Evolutionary conservation across 1,140 invertebrate genomes (phyloP).

Genomic region (Dendroctonus ponderosae): DNA sequence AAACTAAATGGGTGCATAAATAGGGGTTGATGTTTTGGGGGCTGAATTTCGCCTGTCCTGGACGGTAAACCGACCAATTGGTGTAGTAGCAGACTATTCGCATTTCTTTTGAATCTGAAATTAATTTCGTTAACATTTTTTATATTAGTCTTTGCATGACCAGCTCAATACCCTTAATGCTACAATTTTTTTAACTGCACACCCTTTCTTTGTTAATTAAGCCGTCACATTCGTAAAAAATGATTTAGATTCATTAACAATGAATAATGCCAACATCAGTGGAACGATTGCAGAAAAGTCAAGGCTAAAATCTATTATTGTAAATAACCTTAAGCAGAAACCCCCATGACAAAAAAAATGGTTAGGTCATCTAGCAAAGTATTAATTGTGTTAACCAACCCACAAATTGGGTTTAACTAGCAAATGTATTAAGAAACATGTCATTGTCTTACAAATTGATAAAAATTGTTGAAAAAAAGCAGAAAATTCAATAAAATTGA

Average conservation of each 20-base stretch:
- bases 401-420: too few relatives aligned
- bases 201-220: neutral
- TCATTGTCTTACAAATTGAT: too few relatives aligned
- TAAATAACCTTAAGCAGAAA: too few relatives aligned
- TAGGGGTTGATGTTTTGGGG: slow-evolving; percentile 95
- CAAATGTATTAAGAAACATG: too few relatives aligned
- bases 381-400: too few relatives aligned
- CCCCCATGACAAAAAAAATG: too few relatives aligned
- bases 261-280: neutral
- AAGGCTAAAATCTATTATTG: neutral
- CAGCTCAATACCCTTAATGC: neutral
- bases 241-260: neutral
- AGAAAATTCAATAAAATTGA: too few relatives aligned
- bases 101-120: slow-evolving; percentile 57
- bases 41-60: slow-evolving; percentile 84
- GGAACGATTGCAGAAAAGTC: neutral
- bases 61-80: slow-evolving; percentile 91
- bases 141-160: neutral
- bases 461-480: too few relatives aligned
- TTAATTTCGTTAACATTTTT: neutral
- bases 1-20: slow-evolving; percentile 91
- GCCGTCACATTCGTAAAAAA: neutral
- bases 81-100: slow-evolving; percentile 89
- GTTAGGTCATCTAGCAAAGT: too few relatives aligned
- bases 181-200: neutral